Percentiles rank a stretch among this genome's conserved stretches.
Evolutionary conservation across 2,888 invertebrate genomes (phyloP).

Genomic region (Plagiodera versicolora): DNA sequence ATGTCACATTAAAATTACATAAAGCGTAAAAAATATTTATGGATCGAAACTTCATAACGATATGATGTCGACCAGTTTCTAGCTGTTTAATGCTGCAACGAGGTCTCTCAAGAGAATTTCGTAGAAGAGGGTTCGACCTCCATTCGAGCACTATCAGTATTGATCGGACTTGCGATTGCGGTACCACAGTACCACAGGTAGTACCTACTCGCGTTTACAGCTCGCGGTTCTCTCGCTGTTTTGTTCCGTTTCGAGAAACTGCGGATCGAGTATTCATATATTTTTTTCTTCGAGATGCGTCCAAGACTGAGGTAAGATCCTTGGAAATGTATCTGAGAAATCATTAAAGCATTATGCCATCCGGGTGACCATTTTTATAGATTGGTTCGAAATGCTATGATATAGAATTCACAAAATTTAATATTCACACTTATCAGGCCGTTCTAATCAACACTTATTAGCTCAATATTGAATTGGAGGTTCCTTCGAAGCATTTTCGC

Average conservation of each 20-base stretch:
- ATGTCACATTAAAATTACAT: conserved; percentile 11
- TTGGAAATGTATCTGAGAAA: too few relatives aligned
- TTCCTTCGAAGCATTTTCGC: too few relatives aligned
- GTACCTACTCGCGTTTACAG: not conserved
- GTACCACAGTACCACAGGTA: not conserved
- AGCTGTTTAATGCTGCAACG: conserved; percentile 26
- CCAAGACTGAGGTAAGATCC: not conserved
- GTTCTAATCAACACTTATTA: too few relatives aligned
- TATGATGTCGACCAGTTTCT: conserved; percentile 19
- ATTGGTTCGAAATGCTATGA: too few relatives aligned
- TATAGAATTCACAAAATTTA: too few relatives aligned
- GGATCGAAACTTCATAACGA: conserved; percentile 12
- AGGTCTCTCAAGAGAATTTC: conserved; percentile 37
- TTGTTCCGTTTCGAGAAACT: not conserved
- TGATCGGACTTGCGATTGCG: conserved; percentile 33
- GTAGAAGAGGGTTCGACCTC: conserved; percentile 39
- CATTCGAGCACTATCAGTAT: conserved; percentile 32
- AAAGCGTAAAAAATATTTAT: conserved; percentile 12
- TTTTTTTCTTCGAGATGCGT: not conserved
- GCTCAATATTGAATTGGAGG: too few relatives aligned
- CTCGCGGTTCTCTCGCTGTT: not conserved
- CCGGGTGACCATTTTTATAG: too few relatives aligned
- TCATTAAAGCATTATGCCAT: too few relatives aligned
- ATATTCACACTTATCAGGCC: too few relatives aligned
- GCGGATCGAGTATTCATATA: too few relatives aligned